Evolutionary conservation across 2,888 invertebrate species (phyloP).

Genomic region (Parnassius apollo): DNA sequence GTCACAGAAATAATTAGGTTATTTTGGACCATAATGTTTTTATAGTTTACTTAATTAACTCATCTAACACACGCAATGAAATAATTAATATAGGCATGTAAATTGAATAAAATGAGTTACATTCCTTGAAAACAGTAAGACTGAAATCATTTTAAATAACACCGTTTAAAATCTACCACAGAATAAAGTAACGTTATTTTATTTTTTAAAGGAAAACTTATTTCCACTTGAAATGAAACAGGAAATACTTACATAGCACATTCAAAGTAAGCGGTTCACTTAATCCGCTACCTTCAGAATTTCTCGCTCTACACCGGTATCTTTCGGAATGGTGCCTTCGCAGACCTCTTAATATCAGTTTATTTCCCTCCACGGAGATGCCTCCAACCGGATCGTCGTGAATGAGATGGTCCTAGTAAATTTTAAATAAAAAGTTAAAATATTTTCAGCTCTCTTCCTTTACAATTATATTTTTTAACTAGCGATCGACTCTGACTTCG

Average conservation of each 20-base stretch:
- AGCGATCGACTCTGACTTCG: no score
- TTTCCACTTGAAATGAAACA: constrained; percentile 6
- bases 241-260: constrained; percentile 87
- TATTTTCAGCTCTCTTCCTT: no score
- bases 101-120: no score
- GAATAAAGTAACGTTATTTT: not conserved
- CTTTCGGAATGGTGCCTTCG: constrained; percentile 87
- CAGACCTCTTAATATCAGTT: constrained; percentile 85
- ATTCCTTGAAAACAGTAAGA: no score
- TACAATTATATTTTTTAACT: no score
- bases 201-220: constrained; percentile 13
- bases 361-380: constrained; percentile 84
- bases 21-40: no score
- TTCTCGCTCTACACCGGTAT: constrained; percentile 90
- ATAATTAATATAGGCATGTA: no score
- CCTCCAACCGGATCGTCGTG: constrained; percentile 85
- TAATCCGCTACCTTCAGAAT: constrained; percentile 89
- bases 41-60: no score
- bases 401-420: constrained; percentile 82
- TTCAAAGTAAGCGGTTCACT: constrained; percentile 87
- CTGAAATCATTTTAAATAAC: no score
- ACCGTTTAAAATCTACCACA: not conserved
- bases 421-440: constrained; percentile 32
- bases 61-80: no score
- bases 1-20: no score